Base-by-base conservation (phyloP, 2,113 vertebrate genomes). In the Calyptomena viridis region DNA sequence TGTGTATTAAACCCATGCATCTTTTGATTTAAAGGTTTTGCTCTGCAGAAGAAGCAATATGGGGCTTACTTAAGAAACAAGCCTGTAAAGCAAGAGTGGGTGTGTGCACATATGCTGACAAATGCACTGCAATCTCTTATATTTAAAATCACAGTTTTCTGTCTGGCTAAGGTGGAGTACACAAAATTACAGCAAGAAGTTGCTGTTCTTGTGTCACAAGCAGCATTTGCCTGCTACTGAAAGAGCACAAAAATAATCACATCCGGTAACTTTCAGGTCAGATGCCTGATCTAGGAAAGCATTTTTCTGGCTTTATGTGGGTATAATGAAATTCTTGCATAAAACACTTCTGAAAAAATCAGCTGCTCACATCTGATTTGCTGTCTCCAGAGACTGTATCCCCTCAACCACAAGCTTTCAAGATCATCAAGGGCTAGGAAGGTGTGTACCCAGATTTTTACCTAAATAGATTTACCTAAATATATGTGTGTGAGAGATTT, bases 261-360 rank as follows among this genome's bases (percentile, higher is more conserved):
- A 64, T 75, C 39, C 31, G 75, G 28, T 63, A 96, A 62, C 20
- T 62, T n/a, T 52, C 46, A 68, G 72, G 90, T 88, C 68, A 86
- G 58, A 37, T n/a, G 42, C 5, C 37, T 91, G 91, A 94, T 82
- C 95, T 67, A 72, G 4, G 1, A 73, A 71, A 83, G 42, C 33
- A 63, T 77, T 84, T 88, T 71, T 74, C n/a, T 77, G 56, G n/a
- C 22, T 94, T 85, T 90, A 69, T 68, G 42, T 9, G 2, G 12
- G 27, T 66, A 92, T 92, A 92, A 94, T 88, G 68, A 97, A 92
- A 93, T 71, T 83, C 42, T 64, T 74, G 60, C 56, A 81, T 82
- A 91, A 95, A 89, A 84, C 40, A 33, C 52, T 89, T 68, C 72
- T 93, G 84, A 89, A 91, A 82, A 89, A n/a, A 67, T 89, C 86